A percentile compares a stretch with the other conserved stretches of the same genome.
phyloP scores from a whole-genome alignment of 2,113 vertebrate genomes.

The Pteronura brasiliensis region DNA sequence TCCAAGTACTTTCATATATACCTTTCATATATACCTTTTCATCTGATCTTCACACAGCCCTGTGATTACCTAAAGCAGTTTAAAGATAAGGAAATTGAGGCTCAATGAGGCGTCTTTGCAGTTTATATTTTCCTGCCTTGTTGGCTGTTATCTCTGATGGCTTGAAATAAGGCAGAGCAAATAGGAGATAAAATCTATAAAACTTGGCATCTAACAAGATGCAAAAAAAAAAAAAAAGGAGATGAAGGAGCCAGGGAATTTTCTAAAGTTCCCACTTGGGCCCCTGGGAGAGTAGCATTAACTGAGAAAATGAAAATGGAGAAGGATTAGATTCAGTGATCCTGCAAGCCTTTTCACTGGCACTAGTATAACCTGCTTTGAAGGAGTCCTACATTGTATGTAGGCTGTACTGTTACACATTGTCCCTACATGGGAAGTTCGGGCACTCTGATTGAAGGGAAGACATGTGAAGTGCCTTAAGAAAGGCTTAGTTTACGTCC shows the following conservation, averaged over 20 bases:
- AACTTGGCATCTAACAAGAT: constrained; percentile 10
- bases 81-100: constrained; percentile 33
- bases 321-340: not conserved
- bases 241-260: not conserved
- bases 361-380: not conserved
- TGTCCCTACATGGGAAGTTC: not conserved
- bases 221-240: not conserved
- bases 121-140: constrained; percentile 27
- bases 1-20: not conserved
- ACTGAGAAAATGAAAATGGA: not conserved
- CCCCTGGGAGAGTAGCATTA: not conserved
- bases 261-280: not conserved
- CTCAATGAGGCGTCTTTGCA: not conserved
- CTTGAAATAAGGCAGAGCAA: constrained; percentile 11
- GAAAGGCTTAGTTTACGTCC: not conserved
- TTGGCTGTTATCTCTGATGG: not conserved
- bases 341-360: not conserved
- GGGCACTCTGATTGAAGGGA: not conserved
- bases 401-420: not conserved
- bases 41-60: not conserved
- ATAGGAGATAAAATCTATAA: not conserved
- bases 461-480: not conserved
- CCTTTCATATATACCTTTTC: constrained; percentile 8
- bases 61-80: constrained; percentile 12
- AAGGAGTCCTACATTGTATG: not conserved